A percentile compares a stretch with the other conserved stretches of the same genome.
phyloP scores from a whole-genome alignment of 2,797 vertebrate species.

The Pseudomugil gertrudae region DNA sequence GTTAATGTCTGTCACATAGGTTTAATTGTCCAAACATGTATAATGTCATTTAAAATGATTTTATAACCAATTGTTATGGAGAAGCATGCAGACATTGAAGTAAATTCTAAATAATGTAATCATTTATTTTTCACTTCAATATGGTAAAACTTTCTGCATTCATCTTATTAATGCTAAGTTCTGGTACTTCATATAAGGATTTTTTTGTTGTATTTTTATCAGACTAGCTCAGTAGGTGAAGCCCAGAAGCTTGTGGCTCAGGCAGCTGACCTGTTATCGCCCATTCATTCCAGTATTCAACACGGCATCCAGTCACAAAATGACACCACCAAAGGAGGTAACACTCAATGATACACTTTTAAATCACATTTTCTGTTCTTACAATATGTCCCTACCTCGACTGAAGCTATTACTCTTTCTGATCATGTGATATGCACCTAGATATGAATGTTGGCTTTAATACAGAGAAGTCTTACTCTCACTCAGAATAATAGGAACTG shows the following conservation, averaged over 20 bases:
- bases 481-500: too few species aligned
- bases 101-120: background rate
- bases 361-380: background rate
- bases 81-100: background rate
- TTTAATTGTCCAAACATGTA: background rate
- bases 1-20: background rate
- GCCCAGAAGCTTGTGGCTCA: conserved; percentile 97
- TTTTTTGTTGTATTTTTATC: conserved; percentile 31
- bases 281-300: conserved; percentile 93
- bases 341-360: conserved; percentile 7
- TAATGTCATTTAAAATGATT: background rate
- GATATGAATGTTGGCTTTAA: background rate
- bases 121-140: background rate
- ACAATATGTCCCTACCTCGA: background rate
- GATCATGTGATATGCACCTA: background rate
- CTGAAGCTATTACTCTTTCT: background rate
- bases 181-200: background rate
- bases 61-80: background rate
- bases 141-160: background rate
- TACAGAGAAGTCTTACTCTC: background rate
- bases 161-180: background rate
- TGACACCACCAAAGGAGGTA: conserved; percentile 98
- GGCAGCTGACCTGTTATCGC: conserved; percentile 91
- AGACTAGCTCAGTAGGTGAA: conserved; percentile 95
- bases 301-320: conserved; percentile 97